Percentiles rank a stretch among this genome's conserved stretches.
phyloP scores from a whole-genome alignment of 2,888 invertebrate species.

The Andrena minutula region DNA sequence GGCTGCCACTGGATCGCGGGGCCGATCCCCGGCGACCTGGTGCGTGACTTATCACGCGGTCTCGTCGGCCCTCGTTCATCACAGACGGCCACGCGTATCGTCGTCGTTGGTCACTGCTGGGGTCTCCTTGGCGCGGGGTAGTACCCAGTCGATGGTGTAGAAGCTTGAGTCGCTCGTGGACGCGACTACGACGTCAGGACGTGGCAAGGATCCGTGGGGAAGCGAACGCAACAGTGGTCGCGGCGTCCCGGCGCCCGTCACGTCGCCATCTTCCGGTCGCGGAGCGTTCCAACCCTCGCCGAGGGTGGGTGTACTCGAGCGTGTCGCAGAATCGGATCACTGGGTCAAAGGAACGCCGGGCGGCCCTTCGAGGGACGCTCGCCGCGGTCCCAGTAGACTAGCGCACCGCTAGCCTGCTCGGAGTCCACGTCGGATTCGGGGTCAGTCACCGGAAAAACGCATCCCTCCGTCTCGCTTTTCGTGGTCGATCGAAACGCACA shows the following conservation, averaged over 20 bases:
- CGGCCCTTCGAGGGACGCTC: slow-evolving; percentile 3
- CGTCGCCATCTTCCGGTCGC: slow-evolving; percentile 69
- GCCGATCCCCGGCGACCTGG: slow-evolving; percentile 20
- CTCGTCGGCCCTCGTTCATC: slow-evolving; percentile 61
- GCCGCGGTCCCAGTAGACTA: background rate
- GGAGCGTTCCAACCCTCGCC: slow-evolving; percentile 27
- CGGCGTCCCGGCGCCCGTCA: slow-evolving; percentile 57
- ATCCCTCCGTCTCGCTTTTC: slow-evolving; percentile 17
- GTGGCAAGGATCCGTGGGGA: slow-evolving; percentile 3
- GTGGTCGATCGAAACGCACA: background rate
- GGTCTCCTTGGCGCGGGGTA: no score
- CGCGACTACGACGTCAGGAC: background rate
- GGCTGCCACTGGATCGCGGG: slow-evolving; percentile 28
- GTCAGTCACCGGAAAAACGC: background rate
- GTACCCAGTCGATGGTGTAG: background rate
- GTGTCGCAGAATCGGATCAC: slow-evolving; percentile 69
- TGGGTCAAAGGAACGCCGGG: slow-evolving; percentile 67
- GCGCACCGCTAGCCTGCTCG: background rate
- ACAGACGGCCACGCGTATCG: slow-evolving; percentile 29
- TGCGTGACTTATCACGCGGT: slow-evolving; percentile 43
- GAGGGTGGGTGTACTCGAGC: slow-evolving; percentile 41
- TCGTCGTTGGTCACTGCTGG: background rate
- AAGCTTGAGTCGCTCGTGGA: background rate
- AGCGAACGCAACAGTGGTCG: slow-evolving; percentile 39
- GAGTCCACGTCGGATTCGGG: background rate